Percentiles rank a stretch among this genome's conserved stretches.
These are phyloP conservation scores for Dendrocincla tyrannina DNA, from an alignment of 2,797 vertebrate species.

Conservation along the genomic window DNA sequence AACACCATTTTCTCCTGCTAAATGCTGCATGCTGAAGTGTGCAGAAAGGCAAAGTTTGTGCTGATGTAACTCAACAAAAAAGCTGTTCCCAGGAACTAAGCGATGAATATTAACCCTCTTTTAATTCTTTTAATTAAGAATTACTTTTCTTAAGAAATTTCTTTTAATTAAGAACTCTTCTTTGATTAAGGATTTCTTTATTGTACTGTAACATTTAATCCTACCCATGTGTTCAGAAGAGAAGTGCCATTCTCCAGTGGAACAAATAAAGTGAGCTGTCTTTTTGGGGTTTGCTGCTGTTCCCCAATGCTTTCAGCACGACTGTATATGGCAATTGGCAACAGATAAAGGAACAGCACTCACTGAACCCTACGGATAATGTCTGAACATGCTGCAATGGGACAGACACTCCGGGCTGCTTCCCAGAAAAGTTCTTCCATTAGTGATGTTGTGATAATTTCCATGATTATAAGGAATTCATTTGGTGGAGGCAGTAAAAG, in stretches of 20 bases:
- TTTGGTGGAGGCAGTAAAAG: not conserved
- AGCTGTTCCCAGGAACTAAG: not conserved
- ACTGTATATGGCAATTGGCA: not conserved
- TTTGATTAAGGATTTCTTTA: not conserved
- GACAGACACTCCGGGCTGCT: not conserved
- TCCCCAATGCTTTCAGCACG: not conserved
- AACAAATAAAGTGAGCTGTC: not conserved
- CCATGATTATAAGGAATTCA: not conserved
- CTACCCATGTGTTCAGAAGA: not conserved
- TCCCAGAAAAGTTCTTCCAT: slow-evolving; percentile 11
- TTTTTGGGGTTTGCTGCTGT: not conserved
- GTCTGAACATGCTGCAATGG: not conserved
- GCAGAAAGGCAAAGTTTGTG: not conserved
- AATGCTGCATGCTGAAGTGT: not conserved
- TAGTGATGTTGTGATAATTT: slow-evolving; percentile 8
- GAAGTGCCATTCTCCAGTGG: not conserved
- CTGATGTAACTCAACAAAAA: not conserved
- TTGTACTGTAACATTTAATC: not conserved
- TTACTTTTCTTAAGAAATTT: no score
- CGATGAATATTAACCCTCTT: not conserved
- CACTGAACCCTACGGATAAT: not conserved
- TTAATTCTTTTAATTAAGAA: not conserved
- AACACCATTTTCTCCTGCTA: not conserved
- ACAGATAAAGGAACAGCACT: not conserved
- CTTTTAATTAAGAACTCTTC: not conserved